phyloP scores from a whole-genome alignment of 1,140 invertebrate species.

The Trypoxylus dichotomus region DNA sequence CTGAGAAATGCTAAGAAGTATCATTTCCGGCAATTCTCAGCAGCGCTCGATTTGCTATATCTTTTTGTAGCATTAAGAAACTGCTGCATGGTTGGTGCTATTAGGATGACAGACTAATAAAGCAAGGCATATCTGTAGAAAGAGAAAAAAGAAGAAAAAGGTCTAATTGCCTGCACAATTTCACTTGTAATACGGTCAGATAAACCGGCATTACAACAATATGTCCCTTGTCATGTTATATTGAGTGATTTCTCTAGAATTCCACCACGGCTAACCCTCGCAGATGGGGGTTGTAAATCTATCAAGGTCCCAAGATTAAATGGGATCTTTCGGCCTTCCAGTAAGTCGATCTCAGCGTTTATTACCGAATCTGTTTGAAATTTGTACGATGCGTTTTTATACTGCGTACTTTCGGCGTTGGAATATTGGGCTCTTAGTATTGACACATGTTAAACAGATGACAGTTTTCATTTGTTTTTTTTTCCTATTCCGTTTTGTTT shows the following conservation, averaged over 20 bases:
- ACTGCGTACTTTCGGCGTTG: slow-evolving; percentile 4
- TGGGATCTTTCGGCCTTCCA: slow-evolving; percentile 18
- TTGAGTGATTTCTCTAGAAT: slow-evolving; percentile 24
- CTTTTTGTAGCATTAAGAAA: too few relatives aligned
- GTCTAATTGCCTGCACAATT: slow-evolving; percentile 18
- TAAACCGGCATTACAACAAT: slow-evolving; percentile 20
- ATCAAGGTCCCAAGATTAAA: slow-evolving; percentile 11
- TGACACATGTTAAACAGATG: slow-evolving; percentile 24
- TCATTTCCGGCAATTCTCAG: too few relatives aligned
- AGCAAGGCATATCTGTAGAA: neutral
- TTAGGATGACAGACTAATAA: neutral
- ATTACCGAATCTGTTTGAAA: slow-evolving; percentile 25
- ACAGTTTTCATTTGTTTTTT: slow-evolving; percentile 20
- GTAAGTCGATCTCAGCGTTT: slow-evolving; percentile 11
- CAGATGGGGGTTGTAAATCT: slow-evolving; percentile 23
- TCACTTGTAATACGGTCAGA: slow-evolving; percentile 25
- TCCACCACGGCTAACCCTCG: slow-evolving; percentile 3
- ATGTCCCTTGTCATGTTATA: slow-evolving; percentile 18
- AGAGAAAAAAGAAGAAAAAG: neutral
- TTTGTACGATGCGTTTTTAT: neutral
- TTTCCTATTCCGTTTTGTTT: neutral
- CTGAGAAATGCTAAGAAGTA: too few relatives aligned
- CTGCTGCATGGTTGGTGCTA: neutral
- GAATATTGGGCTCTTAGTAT: neutral
- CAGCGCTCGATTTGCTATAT: too few relatives aligned